Base-by-base conservation (phyloP, 2,888 invertebrate genomes). In the Clanis bilineata region DNA sequence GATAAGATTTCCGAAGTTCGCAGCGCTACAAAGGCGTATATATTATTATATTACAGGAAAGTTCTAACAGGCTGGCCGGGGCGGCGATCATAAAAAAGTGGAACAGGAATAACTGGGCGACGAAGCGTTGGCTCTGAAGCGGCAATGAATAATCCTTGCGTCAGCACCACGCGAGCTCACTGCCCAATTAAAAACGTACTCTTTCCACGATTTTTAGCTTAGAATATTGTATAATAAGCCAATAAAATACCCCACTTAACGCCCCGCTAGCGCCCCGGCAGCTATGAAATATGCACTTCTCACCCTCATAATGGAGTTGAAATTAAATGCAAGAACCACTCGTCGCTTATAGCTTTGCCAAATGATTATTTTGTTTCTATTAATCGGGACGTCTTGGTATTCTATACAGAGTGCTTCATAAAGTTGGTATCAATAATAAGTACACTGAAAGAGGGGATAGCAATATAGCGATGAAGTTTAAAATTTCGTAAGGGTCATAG, bases 211-310 rank as follows among this genome's bases (percentile, higher is more conserved):
- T 89, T 91, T 91, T 91, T 88, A 92, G 90, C 91, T 92, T 90
- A 91, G 91, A 89, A 90, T 91, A 90, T 92, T 90, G 91, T 88
- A 92, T 92, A 92, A 92, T 92, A 92, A 90, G 88, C 90, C 91
- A 83, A 91, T 92, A 92, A 92, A 92, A 88, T 90, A 92, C 88
- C 88, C 88, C 90, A 88, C 91, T 91, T 90, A 87, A 87, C 86
- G 90, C 89, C 86, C 82, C 72, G 79, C 76, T 77, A 82, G 82
- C 77, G 76, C 78, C 28, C 84, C 80, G 82, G 76, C 79, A 71
- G 82, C 77, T 77, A 81, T 92, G 90, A 92, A 91, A 90, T 92
- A 91, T 92, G 87, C 87, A 89, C 84, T 88, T 80, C 83, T 85
- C 85, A 76, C 82, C 83, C 89, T 91, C 87, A 90, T 92, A 90